Percentiles rank a stretch among this genome's conserved stretches.
These are phyloP conservation scores for Himalopsyche anomala DNA, from an alignment of 2,888 invertebrate genomes.

Conservation along the genomic window DNA sequence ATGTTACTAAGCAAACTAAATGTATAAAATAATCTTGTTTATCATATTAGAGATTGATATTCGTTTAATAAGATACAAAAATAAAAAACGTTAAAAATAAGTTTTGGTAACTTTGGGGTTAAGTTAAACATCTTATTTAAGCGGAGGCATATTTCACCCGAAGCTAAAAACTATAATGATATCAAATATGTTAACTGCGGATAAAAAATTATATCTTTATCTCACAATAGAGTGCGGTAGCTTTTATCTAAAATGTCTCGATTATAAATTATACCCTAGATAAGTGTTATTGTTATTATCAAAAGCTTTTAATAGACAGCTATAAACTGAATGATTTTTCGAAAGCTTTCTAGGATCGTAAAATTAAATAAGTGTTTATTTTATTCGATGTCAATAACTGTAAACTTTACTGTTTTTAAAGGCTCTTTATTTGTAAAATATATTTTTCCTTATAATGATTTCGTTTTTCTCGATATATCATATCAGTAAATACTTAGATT, in stretches of 20 bases:
- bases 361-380: no score
- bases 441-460: no score
- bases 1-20: no score
- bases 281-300: constrained; percentile 56
- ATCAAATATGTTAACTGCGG: constrained; percentile 52
- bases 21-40: no score
- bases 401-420: no score
- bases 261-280: constrained; percentile 58
- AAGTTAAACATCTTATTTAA: constrained; percentile 54
- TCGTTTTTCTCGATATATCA: no score
- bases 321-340: constrained; percentile 35
- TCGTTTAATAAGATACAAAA: no score
- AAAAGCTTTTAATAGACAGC: constrained; percentile 56
- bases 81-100: background rate
- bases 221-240: constrained; percentile 47
- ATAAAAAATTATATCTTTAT: constrained; percentile 44
- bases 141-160: constrained; percentile 45
- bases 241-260: constrained; percentile 43
- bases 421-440: no score
- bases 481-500: no score
- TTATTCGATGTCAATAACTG: no score
- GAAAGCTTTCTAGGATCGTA: background rate
- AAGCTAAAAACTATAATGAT: constrained; percentile 53
- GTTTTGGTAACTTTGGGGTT: constrained; percentile 44
- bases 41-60: no score